Conservation (phyloP, 2,797 vertebrate genomes). For the Diglossa cyanea region DNA sequence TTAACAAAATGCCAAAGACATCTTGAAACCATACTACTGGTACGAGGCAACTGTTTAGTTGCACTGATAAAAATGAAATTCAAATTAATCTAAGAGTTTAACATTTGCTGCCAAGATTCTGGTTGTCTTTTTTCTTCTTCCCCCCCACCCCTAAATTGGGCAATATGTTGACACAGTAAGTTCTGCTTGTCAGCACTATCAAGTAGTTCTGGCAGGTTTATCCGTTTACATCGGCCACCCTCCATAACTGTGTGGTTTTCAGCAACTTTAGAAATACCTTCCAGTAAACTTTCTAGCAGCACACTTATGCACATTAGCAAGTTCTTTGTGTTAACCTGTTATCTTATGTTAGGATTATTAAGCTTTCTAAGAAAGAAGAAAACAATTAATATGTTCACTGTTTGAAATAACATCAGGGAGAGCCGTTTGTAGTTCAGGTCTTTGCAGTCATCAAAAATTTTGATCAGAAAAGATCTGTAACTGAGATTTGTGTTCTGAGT, state of each 20-base stretch:
- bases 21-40: not conserved
- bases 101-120: not conserved
- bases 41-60: not conserved
- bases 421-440: not conserved
- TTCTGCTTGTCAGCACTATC: slow-evolving; percentile 43
- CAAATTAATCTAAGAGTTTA: not conserved
- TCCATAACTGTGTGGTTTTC: not conserved
- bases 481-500: not conserved
- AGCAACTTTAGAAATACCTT: slow-evolving; percentile 3
- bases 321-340: not conserved
- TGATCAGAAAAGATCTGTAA: not conserved
- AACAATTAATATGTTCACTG: not conserved
- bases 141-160: not conserved
- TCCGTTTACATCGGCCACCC: not conserved
- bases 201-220: slow-evolving; percentile 37
- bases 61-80: not conserved
- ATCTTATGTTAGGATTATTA: not conserved
- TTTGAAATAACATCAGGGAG: not conserved
- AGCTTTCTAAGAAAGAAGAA: not conserved
- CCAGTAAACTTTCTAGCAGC: not conserved
- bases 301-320: not conserved
- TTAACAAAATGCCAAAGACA: not conserved
- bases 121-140: not conserved
- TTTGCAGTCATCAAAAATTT: not conserved
- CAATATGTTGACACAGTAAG: slow-evolving; percentile 38